Base-by-base conservation (phyloP, 2,888 invertebrate species). In the Drosophila suboccidentalis region DNA sequence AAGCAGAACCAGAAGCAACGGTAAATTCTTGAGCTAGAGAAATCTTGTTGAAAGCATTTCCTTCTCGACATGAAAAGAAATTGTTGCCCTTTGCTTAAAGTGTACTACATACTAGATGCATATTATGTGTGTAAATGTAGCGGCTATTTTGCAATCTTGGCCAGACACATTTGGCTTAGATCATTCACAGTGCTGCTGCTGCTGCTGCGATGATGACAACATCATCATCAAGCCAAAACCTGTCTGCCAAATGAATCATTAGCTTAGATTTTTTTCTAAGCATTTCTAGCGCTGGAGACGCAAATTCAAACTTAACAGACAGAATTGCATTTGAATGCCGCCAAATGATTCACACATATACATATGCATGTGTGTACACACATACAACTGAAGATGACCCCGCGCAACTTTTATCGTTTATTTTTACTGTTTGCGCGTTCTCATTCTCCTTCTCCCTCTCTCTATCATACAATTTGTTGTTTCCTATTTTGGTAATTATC, bases 1-100 rank as follows among this genome's bases (percentile, higher is more conserved):
- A 47, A 50, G 22, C 68, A 63, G 41, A 43, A 44, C 44, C 72
- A 73, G 83, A 55, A 80, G 71, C 80, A 85, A 73, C 73, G 77
- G 77, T 71, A 85, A 87, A 85, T 87, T 84, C 87, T 84, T 68
- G 46, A 83, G 83, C 75, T 71, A 67, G 80, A 80, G 84, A 88
- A 88, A 86, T 80, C 89, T 79, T 72, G 89, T 82, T 89, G 89
- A 85, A 85, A 85, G 89, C 89, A 87, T 88, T 83, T 83, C 38
- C 38, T 83, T 69, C 57, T 60, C 84, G 64, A 81, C 78, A 78
- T 76, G 62, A 82, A 85, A 71, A 76, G 80, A 82, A 85, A 82
- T 71, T 78, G 63, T 71, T 75, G 76, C 65, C 64, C 65, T 71
- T 62, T 70, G 75, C 60, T 50, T 41, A 39, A 50, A 47, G 55